These are phyloP conservation scores for Craterocephalus amniculus DNA, from an alignment of 2,797 vertebrate species.

Conservation along the genomic window DNA sequence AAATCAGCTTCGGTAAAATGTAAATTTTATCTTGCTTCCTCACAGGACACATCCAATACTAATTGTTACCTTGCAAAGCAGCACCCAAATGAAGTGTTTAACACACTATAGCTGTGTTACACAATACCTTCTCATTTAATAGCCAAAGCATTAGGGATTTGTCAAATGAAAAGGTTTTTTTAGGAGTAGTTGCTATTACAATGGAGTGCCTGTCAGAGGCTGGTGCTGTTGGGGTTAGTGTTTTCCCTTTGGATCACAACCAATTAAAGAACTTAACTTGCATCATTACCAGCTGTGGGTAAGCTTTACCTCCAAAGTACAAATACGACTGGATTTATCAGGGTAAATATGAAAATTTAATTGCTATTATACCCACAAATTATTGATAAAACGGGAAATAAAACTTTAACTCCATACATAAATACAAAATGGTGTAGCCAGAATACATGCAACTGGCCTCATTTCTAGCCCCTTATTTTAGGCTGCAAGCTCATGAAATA, in stretches of 20 bases:
- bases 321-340: neutral
- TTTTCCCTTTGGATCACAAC: slow-evolving; percentile 20
- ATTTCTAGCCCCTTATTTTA: slow-evolving; percentile 1
- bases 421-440: neutral
- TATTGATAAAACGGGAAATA: neutral
- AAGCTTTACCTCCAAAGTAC: slow-evolving; percentile 35
- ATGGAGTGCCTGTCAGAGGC: slow-evolving; percentile 48
- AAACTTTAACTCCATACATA: neutral
- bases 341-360: neutral
- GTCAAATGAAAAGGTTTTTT: slow-evolving; percentile 28
- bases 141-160: slow-evolving; percentile 48
- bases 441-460: neutral
- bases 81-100: neutral
- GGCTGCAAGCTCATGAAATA: slow-evolving; percentile 14
- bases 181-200: slow-evolving; percentile 13
- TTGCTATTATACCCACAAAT: neutral
- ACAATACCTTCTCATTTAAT: slow-evolving; percentile 47
- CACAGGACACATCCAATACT: neutral
- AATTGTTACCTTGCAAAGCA: neutral
- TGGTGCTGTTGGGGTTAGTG: slow-evolving; percentile 58
- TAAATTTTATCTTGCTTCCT: neutral
- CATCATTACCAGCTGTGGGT: slow-evolving; percentile 40
- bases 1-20: neutral
- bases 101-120: slow-evolving; percentile 26
- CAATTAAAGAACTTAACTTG: slow-evolving; percentile 29